Base-by-base conservation (phyloP, 2,888 invertebrate genomes). In the Serripes groenlandicus region DNA sequence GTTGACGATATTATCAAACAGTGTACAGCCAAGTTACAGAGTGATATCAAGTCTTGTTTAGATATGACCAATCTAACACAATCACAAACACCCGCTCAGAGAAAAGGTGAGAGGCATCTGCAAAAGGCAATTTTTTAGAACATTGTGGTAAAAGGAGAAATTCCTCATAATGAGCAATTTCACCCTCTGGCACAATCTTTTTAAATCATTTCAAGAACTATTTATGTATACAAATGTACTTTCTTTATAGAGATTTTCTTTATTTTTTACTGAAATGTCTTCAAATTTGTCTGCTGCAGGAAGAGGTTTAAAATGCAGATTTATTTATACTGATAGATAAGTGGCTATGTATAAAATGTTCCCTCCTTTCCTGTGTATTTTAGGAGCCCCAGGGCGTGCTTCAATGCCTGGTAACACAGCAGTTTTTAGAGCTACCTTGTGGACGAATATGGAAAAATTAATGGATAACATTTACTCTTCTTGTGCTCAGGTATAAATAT, bases 401-500 rank as follows among this genome's bases (percentile, higher is more conserved):
- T 95, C 96, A 49, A 95, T 96, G 91, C 96, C 96, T 9, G 96
- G 96, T 11, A 96, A 96, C 86, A 95, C 96, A 11, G 95, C 96
- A 34, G 95, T 96, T 71, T 93, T 97, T 90, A 95, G 97, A 83
- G 96, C 95, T 56, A 96, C 97, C 92, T 96, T 99, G 5, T 99
- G 98, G 98, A 96, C 97, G 82, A 98, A 97, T 90, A 96, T 99
- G 91, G 98, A 98, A 92, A 97, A 97, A 94, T 95, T 98, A 11
- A 97, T 98, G 93, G 97, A 97, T 92, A 96, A 96, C 79, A 94
- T 95, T 62, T 94, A 94, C 84, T 91, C 92, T 21, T 87, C 93
- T 21, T 95, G 94, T 91, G 92, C 93, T 37, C 94, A 95, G 93
- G 94, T 94, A 60, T 68, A 66, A 15, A 68, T 56, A n/a, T n/a